A percentile compares a stretch with the other conserved stretches of the same genome.
phyloP scores from a whole-genome alignment of 2,113 vertebrate genomes.

The Laticauda laticaudata region DNA sequence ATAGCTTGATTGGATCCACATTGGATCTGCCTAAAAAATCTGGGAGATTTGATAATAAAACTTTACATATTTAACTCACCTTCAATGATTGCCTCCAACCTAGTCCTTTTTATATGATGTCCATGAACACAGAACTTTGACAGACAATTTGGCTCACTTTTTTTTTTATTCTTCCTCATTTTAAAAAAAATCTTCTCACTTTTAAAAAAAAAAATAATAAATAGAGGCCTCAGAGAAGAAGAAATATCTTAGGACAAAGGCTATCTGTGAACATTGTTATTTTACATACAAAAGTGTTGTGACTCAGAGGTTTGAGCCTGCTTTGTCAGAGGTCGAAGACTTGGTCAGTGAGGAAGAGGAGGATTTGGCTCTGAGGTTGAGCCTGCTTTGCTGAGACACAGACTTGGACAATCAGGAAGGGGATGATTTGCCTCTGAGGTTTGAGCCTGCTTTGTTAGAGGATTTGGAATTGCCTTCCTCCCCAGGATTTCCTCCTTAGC shows the following conservation, averaged over 20 bases:
- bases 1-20: constrained; percentile 5
- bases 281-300: constrained; percentile 38
- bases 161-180: not conserved
- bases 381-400: too few relatives aligned
- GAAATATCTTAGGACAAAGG: constrained; percentile 2
- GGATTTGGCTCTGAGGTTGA: too few relatives aligned
- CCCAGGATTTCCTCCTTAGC: too few relatives aligned
- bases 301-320: too few relatives aligned
- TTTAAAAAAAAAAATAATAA: constrained; percentile 13
- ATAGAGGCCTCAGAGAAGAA: not conserved
- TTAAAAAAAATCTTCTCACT: too few relatives aligned
- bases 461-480: too few relatives aligned
- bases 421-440: too few relatives aligned
- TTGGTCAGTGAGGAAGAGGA: too few relatives aligned
- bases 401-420: too few relatives aligned
- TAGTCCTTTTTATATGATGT: constrained; percentile 8
- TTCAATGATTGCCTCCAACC: constrained; percentile 7
- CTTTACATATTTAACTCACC: constrained; percentile 5
- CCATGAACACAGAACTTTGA: constrained; percentile 1
- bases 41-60: constrained; percentile 9
- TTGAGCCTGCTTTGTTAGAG: too few relatives aligned
- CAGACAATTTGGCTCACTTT: constrained; percentile 16
- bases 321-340: too few relatives aligned
- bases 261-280: not conserved
- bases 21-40: constrained; percentile 3